These are phyloP conservation scores for Drosophila parvula DNA, from an alignment of 1,140 invertebrate species.

Conservation along the genomic window DNA sequence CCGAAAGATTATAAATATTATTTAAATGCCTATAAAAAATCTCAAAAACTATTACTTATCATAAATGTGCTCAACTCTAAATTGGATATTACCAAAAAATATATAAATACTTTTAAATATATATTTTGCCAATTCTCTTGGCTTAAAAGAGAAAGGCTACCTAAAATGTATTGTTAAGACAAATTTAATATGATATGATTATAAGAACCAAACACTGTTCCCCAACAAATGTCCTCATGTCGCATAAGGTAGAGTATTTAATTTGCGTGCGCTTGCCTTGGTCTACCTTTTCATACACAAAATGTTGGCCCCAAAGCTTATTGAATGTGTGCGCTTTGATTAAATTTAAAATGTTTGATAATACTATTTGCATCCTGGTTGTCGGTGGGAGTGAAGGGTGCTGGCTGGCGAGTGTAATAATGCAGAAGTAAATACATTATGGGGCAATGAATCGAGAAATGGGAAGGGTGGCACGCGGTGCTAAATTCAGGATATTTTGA, in stretches of 20 bases:
- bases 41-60: too few relatives aligned
- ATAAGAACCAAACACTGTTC: too few relatives aligned
- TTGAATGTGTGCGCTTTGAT: slow-evolving; percentile 67
- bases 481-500: slow-evolving; percentile 13
- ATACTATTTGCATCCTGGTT: slow-evolving; percentile 61
- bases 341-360: slow-evolving; percentile 77
- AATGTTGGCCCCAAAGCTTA: slow-evolving; percentile 53
- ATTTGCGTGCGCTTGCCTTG: slow-evolving; percentile 2
- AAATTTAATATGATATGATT: too few relatives aligned
- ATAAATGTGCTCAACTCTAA: too few relatives aligned
- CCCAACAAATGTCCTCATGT: neutral
- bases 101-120: too few relatives aligned
- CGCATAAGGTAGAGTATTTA: neutral
- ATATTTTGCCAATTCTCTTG: too few relatives aligned
- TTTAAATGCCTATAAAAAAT: too few relatives aligned
- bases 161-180: too few relatives aligned
- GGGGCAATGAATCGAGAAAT: slow-evolving; percentile 26
- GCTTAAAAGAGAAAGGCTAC: too few relatives aligned
- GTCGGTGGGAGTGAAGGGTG: neutral
- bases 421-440: slow-evolving; percentile 52
- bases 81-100: too few relatives aligned
- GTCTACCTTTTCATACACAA: slow-evolving; percentile 44
- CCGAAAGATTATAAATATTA: too few relatives aligned
- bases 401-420: slow-evolving; percentile 43
- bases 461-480: neutral